Conservation (phyloP, 2,888 invertebrate genomes). For the Hartigia nigra region DNA sequence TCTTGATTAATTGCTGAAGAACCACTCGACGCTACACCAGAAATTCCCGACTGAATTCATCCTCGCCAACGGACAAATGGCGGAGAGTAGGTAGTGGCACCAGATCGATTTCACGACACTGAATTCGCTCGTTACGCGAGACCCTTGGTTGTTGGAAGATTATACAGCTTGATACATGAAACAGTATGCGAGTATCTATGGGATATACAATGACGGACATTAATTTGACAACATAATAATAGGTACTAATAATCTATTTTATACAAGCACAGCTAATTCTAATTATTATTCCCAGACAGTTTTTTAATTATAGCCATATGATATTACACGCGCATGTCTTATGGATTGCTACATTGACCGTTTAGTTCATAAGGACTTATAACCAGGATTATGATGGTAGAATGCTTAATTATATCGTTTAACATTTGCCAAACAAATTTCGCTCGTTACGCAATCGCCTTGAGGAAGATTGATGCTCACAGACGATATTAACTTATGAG, state of each 20-base stretch:
- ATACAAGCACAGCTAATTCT: neutral
- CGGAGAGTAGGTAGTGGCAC: neutral
- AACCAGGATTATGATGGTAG: neutral
- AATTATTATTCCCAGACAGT: neutral
- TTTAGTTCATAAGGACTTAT: neutral
- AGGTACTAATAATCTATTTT: neutral
- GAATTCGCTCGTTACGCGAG: neutral
- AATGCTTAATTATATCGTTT: neutral
- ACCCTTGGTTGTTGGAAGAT: neutral
- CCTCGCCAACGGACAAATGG: neutral
- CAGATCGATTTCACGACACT: neutral
- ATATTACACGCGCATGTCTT: neutral
- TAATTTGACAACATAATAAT: neutral
- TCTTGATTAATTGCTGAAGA: slow-evolving; percentile 7
- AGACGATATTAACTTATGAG: neutral
- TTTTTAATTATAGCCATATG: neutral
- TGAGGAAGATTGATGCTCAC: neutral
- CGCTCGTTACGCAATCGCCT: neutral
- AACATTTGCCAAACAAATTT: neutral
- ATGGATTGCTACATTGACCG: neutral
- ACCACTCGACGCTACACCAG: neutral
- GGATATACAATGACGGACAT: neutral
- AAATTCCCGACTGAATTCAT: neutral
- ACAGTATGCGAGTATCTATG: neutral
- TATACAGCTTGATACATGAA: neutral